Evolutionary conservation across 2,113 vertebrate species (phyloP).

Genomic region (Motacilla tschutschensis): DNA sequence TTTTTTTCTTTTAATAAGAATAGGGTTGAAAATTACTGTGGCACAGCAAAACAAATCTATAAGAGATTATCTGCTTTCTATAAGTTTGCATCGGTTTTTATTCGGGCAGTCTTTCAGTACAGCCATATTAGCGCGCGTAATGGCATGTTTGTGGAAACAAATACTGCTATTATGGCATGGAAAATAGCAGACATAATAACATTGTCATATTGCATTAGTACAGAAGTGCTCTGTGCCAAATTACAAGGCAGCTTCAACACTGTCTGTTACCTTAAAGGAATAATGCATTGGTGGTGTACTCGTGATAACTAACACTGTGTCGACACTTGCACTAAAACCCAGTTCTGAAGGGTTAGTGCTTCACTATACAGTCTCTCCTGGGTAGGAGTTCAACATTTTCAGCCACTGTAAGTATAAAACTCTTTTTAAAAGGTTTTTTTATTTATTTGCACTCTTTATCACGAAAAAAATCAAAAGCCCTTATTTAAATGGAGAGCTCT

Average conservation of each 20-base stretch:
- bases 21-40: conserved; percentile 15
- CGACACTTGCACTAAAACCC: not conserved
- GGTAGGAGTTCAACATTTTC: not conserved
- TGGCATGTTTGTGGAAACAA: conserved; percentile 55
- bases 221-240: conserved; percentile 44
- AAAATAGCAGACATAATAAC: conserved; percentile 60
- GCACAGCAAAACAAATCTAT: not conserved
- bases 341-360: conserved; percentile 35
- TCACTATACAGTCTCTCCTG: not conserved
- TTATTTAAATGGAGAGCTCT: not conserved
- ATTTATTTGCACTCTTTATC: not conserved
- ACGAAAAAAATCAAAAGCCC: not conserved
- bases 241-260: conserved; percentile 37
- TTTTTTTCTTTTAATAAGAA: not conserved
- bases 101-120: not conserved
- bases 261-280: conserved; percentile 39
- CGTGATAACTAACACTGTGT: not conserved
- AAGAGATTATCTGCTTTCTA: not conserved
- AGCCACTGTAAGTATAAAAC: not conserved
- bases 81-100: conserved; percentile 15
- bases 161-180: conserved; percentile 43
- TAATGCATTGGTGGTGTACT: conserved; percentile 33
- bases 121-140: conserved; percentile 36
- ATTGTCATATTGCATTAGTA: conserved; percentile 61
- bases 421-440: not conserved